Percentiles rank a stretch among this genome's conserved stretches.
Conservation (phyloP, 2,797 vertebrate genomes). For the Chaetodon trifasciatus region DNA sequence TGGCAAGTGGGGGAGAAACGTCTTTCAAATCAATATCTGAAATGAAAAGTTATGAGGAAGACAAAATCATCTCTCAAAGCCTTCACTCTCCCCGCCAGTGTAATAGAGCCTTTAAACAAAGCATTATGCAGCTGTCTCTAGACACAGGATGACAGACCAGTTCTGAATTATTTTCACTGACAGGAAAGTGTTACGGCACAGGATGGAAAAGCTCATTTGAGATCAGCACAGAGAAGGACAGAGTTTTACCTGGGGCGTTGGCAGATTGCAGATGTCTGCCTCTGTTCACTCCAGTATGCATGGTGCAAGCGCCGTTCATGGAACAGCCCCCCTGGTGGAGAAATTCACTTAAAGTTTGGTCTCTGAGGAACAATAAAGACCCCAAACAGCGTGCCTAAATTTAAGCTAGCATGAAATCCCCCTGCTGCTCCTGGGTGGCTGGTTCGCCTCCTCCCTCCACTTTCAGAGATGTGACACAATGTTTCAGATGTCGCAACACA, state of each 20-base stretch:
- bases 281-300: conserved; percentile 60
- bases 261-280: conserved; percentile 77
- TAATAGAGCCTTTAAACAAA: conserved; percentile 70
- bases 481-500: conserved; percentile 46
- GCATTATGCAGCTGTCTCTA: conserved; percentile 58
- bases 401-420: conserved; percentile 82
- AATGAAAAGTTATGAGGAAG: conserved; percentile 62
- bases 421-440: conserved; percentile 68
- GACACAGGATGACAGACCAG: conserved; percentile 51
- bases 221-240: conserved; percentile 61
- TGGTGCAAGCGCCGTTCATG: conserved; percentile 40
- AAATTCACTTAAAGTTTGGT: conserved; percentile 79
- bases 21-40: conserved; percentile 52
- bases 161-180: conserved; percentile 63
- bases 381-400: conserved; percentile 76
- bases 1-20: conserved; percentile 24
- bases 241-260: conserved; percentile 67
- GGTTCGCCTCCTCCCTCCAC: conserved; percentile 58
- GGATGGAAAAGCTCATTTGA: conserved; percentile 63
- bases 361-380: conserved; percentile 81
- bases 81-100: conserved; percentile 25
- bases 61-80: conserved; percentile 55
- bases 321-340: conserved; percentile 65
- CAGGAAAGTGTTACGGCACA: conserved; percentile 43
- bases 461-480: conserved; percentile 55